Evolutionary conservation across 2,113 vertebrate species (phyloP), one percentile per base, ranked within the genome.

Genomic region (Pyxicephalus adspersus): DNA sequence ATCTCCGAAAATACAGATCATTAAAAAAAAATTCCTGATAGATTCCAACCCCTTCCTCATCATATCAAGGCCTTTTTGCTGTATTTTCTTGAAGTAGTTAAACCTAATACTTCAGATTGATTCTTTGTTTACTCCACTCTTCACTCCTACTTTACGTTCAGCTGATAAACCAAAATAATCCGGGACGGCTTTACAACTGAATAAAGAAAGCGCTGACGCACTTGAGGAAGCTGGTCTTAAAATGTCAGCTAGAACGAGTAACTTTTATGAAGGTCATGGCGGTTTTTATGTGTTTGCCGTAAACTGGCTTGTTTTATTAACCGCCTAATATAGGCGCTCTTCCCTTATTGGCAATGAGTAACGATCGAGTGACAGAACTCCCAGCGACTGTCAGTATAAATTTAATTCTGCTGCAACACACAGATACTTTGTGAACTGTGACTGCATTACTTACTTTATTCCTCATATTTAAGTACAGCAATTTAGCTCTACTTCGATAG

Each of bases 261-360:
- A 79, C 77, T 79, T 67, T 79, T 79, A 79, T 79, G 77, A 79
- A 79, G 64, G 58, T 79, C 77, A 70, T 55, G 52, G 28, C 18
- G 52, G 65, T 17, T 79, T 79, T 79, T 79, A 79, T 79, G 65
- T 31, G 23, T 22, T 60, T 5, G 64, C 77, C 67, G 8, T 9
- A 1, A 34, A 0, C 23, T 52, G 70, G 4, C 28, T 64, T 18
- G 0, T 85, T 67, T 74, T 64, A 16, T 13, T 1, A 61, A 2
- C 18, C 83, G 7, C 70, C 63, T 38, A 83, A 54, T 29, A n/a
- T 0, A 0, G 4, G 76, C 15, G 51, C 64, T 20, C 65, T 58
- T 7, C 71, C 8, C 57, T 81, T 70, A 29, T 34, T 50, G 57
- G 0, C 54, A 15, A 5, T 50, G 74, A 18, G 26, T 1, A 0